A percentile compares a stretch with the other conserved stretches of the same genome.
phyloP scores from a whole-genome alignment of 2,113 vertebrate genomes.

The Riparia riparia region DNA sequence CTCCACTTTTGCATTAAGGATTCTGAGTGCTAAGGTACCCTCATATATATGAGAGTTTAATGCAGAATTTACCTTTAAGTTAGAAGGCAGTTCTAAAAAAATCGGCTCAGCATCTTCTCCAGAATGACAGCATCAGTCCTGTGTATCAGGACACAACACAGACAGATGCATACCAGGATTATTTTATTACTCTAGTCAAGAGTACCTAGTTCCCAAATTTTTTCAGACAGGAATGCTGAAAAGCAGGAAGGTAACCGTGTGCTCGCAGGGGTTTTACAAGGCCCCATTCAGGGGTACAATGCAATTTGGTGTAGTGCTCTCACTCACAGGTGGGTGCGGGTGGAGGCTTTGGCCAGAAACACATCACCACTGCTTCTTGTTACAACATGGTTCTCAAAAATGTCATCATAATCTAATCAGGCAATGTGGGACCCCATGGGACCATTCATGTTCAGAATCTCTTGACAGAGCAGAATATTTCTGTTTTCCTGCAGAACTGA shows the following conservation, averaged over 20 bases:
- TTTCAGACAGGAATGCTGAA: not conserved
- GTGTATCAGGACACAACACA: not conserved
- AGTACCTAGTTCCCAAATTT: not conserved
- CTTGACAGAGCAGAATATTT: not conserved
- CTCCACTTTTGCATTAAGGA: not conserved
- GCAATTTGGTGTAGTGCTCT: not conserved
- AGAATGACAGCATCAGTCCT: not conserved
- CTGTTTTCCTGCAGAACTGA: not conserved
- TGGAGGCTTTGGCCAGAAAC: not conserved
- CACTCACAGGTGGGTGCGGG: rapidly evolving
- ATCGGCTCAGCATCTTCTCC: not conserved
- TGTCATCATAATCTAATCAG: not conserved
- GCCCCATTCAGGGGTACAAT: not conserved
- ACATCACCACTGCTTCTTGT: not conserved
- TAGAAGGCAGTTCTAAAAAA: not conserved
- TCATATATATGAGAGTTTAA: not conserved
- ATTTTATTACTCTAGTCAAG: not conserved
- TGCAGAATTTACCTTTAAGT: not conserved
- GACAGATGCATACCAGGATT: not conserved
- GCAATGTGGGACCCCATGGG: rapidly evolving
- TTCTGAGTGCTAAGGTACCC: not conserved
- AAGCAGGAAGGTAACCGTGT: not conserved
- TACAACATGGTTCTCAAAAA: not conserved
- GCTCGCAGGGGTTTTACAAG: not conserved
- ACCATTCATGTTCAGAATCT: not conserved